A percentile compares a stretch with the other conserved stretches of the same genome.
phyloP scores from a whole-genome alignment of 2,797 vertebrate species.

The Sylvia borin region DNA sequence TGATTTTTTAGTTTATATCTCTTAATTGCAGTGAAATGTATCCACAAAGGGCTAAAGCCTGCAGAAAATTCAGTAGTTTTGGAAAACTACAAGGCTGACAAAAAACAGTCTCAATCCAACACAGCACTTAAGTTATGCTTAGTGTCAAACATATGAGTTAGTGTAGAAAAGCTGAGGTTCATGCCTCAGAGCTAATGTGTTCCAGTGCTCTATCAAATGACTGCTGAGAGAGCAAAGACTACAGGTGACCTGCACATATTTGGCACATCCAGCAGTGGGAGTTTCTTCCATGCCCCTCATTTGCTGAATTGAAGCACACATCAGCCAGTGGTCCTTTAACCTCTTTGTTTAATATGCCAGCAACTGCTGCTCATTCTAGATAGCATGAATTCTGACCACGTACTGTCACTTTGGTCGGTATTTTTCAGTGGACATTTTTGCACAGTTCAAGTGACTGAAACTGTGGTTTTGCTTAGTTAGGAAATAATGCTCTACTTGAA shows the following conservation, averaged over 20 bases:
- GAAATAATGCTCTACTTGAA: not conserved
- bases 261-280: not conserved
- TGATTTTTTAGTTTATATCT: not conserved
- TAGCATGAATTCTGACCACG: fast-evolving
- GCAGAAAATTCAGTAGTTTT: not conserved
- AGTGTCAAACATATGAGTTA: not conserved
- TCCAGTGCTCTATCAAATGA: not conserved
- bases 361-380: not conserved
- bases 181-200: not conserved
- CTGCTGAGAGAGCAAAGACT: not conserved
- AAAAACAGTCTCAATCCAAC: not conserved
- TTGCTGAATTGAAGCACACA: not conserved
- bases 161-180: not conserved
- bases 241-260: not conserved
- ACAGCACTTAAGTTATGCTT: not conserved
- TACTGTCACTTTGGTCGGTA: not conserved
- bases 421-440: not conserved
- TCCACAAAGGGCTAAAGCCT: not conserved
- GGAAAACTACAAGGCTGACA: not conserved
- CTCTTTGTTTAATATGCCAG: not conserved
- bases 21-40: not conserved
- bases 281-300: not conserved
- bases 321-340: not conserved
- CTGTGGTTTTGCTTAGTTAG: not conserved
- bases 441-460: not conserved